These are phyloP conservation scores for Thermophis baileyi DNA, from an alignment of 2,113 vertebrate genomes.

Conservation along the genomic window DNA sequence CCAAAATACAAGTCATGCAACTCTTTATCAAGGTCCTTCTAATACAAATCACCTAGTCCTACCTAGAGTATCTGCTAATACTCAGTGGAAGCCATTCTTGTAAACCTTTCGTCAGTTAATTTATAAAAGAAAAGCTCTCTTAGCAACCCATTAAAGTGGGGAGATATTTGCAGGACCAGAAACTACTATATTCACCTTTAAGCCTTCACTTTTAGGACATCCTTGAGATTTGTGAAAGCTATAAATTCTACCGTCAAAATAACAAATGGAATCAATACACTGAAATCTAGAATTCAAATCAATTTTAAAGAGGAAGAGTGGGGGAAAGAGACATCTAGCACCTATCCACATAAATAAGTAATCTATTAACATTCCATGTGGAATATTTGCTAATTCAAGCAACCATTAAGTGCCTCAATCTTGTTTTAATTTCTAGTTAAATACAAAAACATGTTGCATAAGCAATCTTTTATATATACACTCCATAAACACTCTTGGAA, in stretches of 20 bases:
- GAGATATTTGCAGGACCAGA: not conserved
- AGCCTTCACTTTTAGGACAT: not conserved
- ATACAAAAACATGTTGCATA: not conserved
- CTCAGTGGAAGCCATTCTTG: not conserved
- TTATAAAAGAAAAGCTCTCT: slow-evolving; percentile 26
- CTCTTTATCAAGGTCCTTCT: not conserved
- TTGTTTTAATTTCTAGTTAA: not conserved
- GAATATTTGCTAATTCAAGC: not conserved
- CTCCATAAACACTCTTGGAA: not conserved
- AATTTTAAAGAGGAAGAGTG: not conserved
- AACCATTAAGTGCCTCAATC: no score
- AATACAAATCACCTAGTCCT: not conserved
- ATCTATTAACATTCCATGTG: not conserved
- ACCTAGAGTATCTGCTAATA: not conserved
- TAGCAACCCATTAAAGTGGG: slow-evolving; percentile 18
- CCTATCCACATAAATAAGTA: not conserved
- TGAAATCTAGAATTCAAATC: not conserved
- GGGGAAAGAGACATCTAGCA: not conserved
- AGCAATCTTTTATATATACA: not conserved
- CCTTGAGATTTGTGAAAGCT: not conserved
- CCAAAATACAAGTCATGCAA: not conserved
- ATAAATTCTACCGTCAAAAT: not conserved
- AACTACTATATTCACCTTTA: slow-evolving; percentile 12
- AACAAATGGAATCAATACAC: not conserved
- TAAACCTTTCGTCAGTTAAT: slow-evolving; percentile 3